These are phyloP conservation scores for Orius laevigatus DNA, from an alignment of 1,140 invertebrate genomes.

Conservation along the genomic window DNA sequence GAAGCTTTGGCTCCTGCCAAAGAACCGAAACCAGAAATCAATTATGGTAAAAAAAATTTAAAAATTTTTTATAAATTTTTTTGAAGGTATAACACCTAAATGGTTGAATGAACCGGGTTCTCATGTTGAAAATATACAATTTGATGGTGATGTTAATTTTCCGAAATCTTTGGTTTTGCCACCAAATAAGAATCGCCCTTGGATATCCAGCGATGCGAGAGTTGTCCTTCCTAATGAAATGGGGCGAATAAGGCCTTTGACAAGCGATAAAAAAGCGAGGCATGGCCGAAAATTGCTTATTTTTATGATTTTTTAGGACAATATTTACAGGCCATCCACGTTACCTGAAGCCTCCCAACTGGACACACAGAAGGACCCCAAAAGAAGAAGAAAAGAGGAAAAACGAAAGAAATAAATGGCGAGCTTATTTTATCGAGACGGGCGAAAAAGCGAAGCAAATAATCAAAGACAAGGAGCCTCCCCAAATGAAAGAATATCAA, in stretches of 20 bases:
- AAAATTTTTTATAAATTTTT: background rate
- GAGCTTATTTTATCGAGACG: background rate
- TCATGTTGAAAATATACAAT: background rate
- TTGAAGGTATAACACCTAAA: background rate
- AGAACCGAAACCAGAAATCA: constrained; percentile 1
- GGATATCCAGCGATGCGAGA: constrained; percentile 4
- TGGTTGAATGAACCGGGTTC: too few species aligned
- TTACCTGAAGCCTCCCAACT: constrained; percentile 10
- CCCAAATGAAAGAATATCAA: background rate
- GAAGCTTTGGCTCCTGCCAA: constrained; percentile 3
- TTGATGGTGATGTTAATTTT: constrained; percentile 1
- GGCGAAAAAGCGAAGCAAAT: background rate
- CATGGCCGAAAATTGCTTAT: background rate
- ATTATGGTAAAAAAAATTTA: background rate
- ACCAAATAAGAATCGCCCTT: background rate
- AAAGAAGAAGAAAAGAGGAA: constrained; percentile 7
- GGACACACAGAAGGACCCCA: background rate
- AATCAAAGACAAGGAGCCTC: background rate
- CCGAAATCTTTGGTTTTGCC: background rate
- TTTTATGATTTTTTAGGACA: constrained; percentile 9
- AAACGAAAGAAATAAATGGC: background rate
- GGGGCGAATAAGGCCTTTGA: background rate
- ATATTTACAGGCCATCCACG: constrained; percentile 17
- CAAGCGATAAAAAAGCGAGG: too few species aligned
- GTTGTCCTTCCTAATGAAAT: constrained; percentile 19